Evolutionary conservation across 2,113 vertebrate genomes (phyloP).

Genomic region (Gila orcuttii): DNA sequence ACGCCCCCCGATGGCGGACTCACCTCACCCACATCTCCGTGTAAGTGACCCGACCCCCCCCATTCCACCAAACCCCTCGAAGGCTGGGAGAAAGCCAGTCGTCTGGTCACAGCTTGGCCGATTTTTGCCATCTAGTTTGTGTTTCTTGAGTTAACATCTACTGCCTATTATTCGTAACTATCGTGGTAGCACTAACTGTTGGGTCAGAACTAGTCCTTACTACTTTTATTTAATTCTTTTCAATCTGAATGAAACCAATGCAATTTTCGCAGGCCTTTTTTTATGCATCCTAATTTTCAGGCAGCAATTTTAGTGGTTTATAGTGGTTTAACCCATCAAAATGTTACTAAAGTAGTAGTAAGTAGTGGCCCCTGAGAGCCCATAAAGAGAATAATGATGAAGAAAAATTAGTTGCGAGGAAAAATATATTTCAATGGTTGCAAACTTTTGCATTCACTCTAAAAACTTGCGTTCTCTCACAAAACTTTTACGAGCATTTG

Average conservation of each 20-base stretch:
- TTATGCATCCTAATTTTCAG: not conserved
- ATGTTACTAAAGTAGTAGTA: not conserved
- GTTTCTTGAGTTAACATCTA: constrained; percentile 1
- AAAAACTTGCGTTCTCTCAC: not conserved
- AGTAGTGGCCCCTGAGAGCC: not conserved
- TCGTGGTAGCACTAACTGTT: not conserved
- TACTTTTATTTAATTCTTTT: not conserved
- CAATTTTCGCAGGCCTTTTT: not conserved
- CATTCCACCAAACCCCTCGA: constrained; percentile 54
- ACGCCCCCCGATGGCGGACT: constrained; percentile 93
- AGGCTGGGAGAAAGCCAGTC: constrained; percentile 13
- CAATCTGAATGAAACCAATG: not conserved
- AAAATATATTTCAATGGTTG: not conserved
- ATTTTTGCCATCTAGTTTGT: constrained; percentile 13
- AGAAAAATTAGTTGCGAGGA: not conserved
- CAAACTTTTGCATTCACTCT: too few relatives aligned
- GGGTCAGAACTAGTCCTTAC: not conserved
- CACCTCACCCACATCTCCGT: constrained; percentile 92
- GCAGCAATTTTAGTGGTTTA: not conserved
- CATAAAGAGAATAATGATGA: not conserved
- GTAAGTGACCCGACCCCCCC: constrained; percentile 83
- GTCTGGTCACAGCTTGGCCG: constrained; percentile 47
- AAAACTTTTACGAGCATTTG: not conserved
- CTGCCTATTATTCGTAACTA: not conserved
- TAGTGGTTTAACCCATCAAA: not conserved